Conservation (phyloP, 2,797 vertebrate genomes). For the Alfaro cultratus region DNA sequence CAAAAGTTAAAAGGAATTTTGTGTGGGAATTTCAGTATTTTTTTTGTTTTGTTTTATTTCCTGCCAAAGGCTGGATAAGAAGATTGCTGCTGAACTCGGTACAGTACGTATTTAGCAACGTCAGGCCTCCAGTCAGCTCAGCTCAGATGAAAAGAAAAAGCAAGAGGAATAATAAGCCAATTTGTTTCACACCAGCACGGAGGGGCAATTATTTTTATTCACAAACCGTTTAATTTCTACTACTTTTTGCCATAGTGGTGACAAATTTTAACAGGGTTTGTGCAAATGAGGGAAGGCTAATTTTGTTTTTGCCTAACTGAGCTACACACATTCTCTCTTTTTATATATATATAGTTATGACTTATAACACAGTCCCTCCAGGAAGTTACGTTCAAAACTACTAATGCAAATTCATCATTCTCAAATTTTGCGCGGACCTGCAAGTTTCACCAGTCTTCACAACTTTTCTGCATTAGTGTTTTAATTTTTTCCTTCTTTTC, state of each 20-base stretch:
- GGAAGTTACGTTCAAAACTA: no score
- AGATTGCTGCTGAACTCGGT: not conserved
- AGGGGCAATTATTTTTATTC: not conserved
- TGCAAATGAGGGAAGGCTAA: not conserved
- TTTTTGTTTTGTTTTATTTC: not conserved
- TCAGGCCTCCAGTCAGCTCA: not conserved
- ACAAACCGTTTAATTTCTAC: not conserved
- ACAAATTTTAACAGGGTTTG: not conserved
- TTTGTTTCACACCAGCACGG: not conserved
- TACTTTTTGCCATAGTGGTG: no score
- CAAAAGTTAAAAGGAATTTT: conserved; percentile 5
- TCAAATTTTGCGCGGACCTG: no score
- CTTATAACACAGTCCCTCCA: no score
- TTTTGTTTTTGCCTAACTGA: not conserved
- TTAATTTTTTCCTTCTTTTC: no score
- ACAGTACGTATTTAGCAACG: not conserved
- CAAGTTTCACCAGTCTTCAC: no score
- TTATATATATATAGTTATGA: not conserved
- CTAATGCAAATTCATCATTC: no score
- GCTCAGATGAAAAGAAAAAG: not conserved
- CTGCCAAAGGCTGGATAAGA: conserved; percentile 4
- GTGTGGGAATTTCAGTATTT: not conserved
- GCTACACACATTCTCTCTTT: not conserved
- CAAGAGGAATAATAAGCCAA: not conserved
- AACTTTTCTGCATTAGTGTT: no score